Conservation (phyloP, 2,113 vertebrate species). For the Cyrtonyx montezumae region DNA sequence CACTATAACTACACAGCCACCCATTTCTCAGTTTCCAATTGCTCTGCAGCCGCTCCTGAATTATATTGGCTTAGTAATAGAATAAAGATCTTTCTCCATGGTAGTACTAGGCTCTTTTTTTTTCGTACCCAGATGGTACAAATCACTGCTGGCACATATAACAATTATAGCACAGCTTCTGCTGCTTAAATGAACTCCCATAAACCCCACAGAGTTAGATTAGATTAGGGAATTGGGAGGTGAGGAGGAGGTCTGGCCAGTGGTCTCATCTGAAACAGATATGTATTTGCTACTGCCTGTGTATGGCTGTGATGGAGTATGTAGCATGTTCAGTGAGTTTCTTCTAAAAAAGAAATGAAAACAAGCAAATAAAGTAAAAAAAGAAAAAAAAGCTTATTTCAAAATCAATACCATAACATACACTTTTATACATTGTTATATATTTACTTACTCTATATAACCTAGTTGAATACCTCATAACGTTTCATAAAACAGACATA, state of each 20-base stretch:
- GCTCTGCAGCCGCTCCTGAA: conserved; percentile 73
- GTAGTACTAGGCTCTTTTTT: conserved; percentile 43
- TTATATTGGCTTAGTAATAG: conserved; percentile 75
- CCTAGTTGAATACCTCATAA: background rate
- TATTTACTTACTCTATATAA: background rate
- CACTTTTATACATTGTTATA: background rate
- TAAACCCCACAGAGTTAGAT: conserved; percentile 79
- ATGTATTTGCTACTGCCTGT: conserved; percentile 38
- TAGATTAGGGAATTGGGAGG: conserved; percentile 87
- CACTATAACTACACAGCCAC: conserved; percentile 65
- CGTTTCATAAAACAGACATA: background rate
- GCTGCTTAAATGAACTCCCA: conserved; percentile 77
- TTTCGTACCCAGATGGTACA: conserved; percentile 76
- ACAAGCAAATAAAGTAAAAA: background rate
- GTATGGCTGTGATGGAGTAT: conserved; percentile 29
- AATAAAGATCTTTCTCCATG: conserved; percentile 72
- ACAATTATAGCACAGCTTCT: conserved; percentile 79
- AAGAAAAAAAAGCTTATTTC: background rate
- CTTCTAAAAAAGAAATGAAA: background rate
- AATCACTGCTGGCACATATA: conserved; percentile 73
- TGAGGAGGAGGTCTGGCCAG: conserved; percentile 72
- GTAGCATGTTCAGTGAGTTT: background rate
- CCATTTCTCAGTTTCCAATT: conserved; percentile 74
- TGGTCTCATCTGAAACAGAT: conserved; percentile 61
- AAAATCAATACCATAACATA: background rate